Evolutionary conservation across 2,888 invertebrate species (phyloP), one percentile per base, ranked within the genome.

Genomic region (Galerucella calmariensis): DNA sequence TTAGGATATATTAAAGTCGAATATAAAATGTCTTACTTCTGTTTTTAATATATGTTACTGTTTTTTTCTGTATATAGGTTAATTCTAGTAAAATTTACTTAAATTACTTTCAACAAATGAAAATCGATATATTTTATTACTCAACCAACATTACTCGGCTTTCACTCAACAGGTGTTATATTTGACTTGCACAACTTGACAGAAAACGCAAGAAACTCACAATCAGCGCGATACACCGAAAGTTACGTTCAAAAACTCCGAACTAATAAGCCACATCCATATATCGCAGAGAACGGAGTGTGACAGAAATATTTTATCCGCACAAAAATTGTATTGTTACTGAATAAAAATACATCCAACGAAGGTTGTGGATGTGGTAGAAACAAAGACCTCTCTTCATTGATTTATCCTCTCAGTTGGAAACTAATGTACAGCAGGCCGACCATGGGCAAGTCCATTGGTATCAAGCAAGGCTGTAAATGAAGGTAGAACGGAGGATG

Each of bases 351-450:
- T 20, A 46, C 16, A 16, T 41, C 46, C 10, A 46, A 20, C 46
- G 44, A 44, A 65, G 63, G 79, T 79, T 79, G 77, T 81, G 81
- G 80, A 80, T 77, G 79, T 78, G 78, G 69, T 59, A 73, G 82
- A 79, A 78, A 81, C 81, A 67, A 65, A 81, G 82, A 79, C 81
- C 81, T 82, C 83, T 83, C 46, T 20, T 82, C 85, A 85, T 85
- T 83, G 85, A 84, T 83, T 85, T 75, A 85, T 81, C 81, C 84
- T 82, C 83, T 86, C 85, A 84, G 83, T 84, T 83, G 83, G 84
- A 83, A 82, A 80, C 83, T 86, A 86, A 86, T 85, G 83, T 85
- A 44, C 63, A 65, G 72, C 66, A 66, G 66, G 72, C 41, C 48
- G 72, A 67, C 66, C 59, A 66, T 66, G 72, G 58, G 56, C 27